Evolutionary conservation across 2,113 vertebrate species (phyloP), one percentile per base, ranked within the genome.

Genomic region (Pungitius pungitius): DNA sequence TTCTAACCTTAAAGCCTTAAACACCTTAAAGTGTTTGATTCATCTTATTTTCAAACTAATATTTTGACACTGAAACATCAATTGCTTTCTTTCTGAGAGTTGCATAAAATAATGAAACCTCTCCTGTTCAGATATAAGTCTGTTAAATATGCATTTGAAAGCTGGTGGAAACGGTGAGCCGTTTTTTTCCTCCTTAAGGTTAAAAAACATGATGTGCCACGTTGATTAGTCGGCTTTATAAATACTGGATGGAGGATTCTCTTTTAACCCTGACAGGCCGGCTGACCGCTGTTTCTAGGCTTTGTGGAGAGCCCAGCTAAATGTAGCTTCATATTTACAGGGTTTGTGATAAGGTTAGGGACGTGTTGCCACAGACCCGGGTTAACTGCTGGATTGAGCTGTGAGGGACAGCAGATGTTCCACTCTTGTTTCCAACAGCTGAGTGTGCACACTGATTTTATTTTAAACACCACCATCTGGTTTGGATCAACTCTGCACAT

Each of bases 401-500:
- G 57, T 1, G 49, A 73, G 40, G 55, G 77, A 76, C 80, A 81
- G 78, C 89, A 92, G 88, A 89, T 92, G 89, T 92, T 88, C 61
- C 69, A 83, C 86, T 87, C 77, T 73, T 49, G 76, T 87, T 85
- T 88, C 90, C 81, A 90, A 85, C 91, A 91, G 91, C 91, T 92
- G 90, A 88, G 84, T 87, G 78, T 87, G 90, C 85, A 85, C 78
- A 39, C 84, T 73, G 81, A 85, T 84, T 92, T 90, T 88, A 90
- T 87, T 92, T 89, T 90, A 88, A 92, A 91, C 80, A 69, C 78
- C 62, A 17, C 87, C 89, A 92, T 90, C 88, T 92, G 89, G 78
- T 82, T 54, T 27, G 70, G 78, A 87, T 68, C 64, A 66, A 80
- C 73, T 77, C 13, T 0, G 75, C 69, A 78, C 86, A 85, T 87